Conservation (phyloP, 2,797 vertebrate species). For the Toxotes lorentzi region DNA sequence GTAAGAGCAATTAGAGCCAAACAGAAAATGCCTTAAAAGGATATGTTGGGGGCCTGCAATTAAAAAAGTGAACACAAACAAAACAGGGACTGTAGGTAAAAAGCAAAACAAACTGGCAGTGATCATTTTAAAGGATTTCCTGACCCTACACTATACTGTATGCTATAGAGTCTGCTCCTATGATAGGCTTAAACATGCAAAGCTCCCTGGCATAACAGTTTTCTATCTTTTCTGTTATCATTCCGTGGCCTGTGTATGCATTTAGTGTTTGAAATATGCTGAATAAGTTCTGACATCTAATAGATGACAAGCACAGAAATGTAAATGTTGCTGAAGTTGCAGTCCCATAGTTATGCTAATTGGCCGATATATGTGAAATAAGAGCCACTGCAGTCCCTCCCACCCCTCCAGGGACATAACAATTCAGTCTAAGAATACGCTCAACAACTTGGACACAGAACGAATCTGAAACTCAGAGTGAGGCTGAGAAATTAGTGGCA, state of each 20-base stretch:
- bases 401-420: not conserved
- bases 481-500: not conserved
- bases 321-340: not conserved
- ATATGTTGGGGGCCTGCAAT: constrained; percentile 47
- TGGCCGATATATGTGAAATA: constrained; percentile 60
- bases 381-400: constrained; percentile 24
- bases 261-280: not conserved
- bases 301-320: not conserved
- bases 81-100: constrained; percentile 27
- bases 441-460: not conserved
- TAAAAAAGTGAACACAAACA: constrained; percentile 55
- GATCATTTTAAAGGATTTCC: constrained; percentile 15
- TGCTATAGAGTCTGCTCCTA: constrained; percentile 4
- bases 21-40: constrained; percentile 73
- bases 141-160: not conserved
- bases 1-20: constrained; percentile 54
- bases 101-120: constrained; percentile 16
- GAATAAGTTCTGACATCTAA: not conserved
- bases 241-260: not conserved
- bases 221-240: not conserved
- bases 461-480: not conserved
- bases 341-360: constrained; percentile 54
- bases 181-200: not conserved
- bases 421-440: not conserved
- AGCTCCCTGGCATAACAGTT: not conserved